These are phyloP conservation scores for Anabacerthia variegaticeps DNA, from an alignment of 2,797 vertebrate genomes.

Conservation along the genomic window DNA sequence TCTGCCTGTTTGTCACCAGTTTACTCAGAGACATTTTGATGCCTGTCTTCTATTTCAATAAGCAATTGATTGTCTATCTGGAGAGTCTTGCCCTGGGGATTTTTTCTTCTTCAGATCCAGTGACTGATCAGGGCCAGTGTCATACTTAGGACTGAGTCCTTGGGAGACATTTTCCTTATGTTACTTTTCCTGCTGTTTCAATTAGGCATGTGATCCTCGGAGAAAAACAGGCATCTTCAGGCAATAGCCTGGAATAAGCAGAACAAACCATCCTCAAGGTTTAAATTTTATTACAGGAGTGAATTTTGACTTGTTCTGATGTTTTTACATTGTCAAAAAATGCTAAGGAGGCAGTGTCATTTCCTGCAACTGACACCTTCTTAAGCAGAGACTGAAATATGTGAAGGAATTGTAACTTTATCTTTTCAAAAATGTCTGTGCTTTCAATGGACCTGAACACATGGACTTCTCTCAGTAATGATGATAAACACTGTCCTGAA, in stretches of 20 bases:
- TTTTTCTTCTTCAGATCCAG: background rate
- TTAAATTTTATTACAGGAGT: background rate
- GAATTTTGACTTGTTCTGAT: background rate
- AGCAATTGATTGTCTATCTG: background rate
- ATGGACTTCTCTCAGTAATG: background rate
- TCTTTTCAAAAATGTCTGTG: background rate
- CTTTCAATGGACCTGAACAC: background rate
- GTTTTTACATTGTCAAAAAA: background rate
- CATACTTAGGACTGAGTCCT: background rate
- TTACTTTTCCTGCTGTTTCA: background rate
- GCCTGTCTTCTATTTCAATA: background rate
- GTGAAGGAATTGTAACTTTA: background rate
- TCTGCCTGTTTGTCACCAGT: background rate
- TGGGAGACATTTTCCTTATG: background rate
- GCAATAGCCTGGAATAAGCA: background rate
- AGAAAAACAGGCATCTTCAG: background rate
- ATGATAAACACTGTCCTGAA: background rate
- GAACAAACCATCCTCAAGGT: background rate
- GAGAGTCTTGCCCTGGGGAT: background rate
- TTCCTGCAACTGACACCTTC: background rate
- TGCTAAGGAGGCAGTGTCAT: background rate
- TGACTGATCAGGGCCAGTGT: background rate
- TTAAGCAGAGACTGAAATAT: background rate
- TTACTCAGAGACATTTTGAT: background rate
- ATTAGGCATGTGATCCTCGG: background rate